A percentile compares a stretch with the other conserved stretches of the same genome.
These are phyloP conservation scores for Lepisosteus oculatus DNA, from an alignment of 2,113 vertebrate genomes.

Conservation along the genomic window DNA sequence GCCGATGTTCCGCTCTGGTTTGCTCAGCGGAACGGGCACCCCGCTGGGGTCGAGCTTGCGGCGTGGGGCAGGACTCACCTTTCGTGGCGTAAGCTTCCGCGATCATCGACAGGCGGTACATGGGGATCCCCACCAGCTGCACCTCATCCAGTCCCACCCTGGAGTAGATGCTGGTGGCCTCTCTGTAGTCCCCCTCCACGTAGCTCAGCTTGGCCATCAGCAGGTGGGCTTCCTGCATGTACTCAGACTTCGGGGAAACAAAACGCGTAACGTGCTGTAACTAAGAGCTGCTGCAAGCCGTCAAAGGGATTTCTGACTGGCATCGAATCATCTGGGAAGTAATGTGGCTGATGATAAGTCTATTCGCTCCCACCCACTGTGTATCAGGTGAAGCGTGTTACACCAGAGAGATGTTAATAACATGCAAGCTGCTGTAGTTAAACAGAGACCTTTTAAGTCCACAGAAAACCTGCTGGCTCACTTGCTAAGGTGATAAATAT, in stretches of 20 bases:
- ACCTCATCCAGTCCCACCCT: slow-evolving; percentile 81
- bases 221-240: slow-evolving; percentile 86
- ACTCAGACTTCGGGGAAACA: slow-evolving; percentile 76
- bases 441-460: too few relatives aligned
- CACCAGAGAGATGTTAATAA: too few relatives aligned
- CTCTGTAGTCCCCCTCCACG: slow-evolving; percentile 85
- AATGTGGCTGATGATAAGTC: background rate
- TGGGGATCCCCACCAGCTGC: slow-evolving; percentile 76
- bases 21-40: too few relatives aligned
- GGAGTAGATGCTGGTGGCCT: slow-evolving; percentile 80
- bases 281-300: too few relatives aligned
- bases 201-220: slow-evolving; percentile 92
- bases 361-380: background rate
- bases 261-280: background rate
- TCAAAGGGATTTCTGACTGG: background rate
- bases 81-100: slow-evolving; percentile 92
- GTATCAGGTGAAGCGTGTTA: too few relatives aligned
- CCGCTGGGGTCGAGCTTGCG: background rate
- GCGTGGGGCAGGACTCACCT: slow-evolving; percentile 61
- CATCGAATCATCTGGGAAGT: background rate
- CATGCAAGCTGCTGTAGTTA: too few relatives aligned
- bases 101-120: slow-evolving; percentile 87
- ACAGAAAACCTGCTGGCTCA: too few relatives aligned
- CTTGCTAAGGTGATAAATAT: too few relatives aligned
- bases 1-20: background rate